Evolutionary conservation across 2,888 invertebrate species (phyloP).

Genomic region (Drosophila pseudotakahashii): DNA sequence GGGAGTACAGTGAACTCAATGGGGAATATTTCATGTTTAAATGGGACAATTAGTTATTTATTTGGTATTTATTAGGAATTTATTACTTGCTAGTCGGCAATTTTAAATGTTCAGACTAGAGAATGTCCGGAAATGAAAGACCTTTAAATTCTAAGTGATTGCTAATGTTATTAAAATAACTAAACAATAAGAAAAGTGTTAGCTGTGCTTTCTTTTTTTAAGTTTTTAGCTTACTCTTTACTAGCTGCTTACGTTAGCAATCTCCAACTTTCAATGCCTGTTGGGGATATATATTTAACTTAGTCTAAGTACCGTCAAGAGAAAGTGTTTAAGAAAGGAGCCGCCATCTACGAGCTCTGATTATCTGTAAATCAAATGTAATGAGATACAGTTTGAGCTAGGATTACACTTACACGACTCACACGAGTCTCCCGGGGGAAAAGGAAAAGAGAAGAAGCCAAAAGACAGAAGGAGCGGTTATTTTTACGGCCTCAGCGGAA

Average conservation of each 20-base stretch:
- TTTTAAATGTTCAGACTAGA: too few relatives aligned
- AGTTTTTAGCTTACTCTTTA: too few relatives aligned
- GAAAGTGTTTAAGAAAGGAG: constrained; percentile 51
- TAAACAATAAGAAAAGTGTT: too few relatives aligned
- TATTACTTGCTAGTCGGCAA: background rate
- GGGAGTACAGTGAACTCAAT: background rate
- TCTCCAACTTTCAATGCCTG: background rate
- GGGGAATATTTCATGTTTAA: constrained; percentile 6
- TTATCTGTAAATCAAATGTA: constrained; percentile 62
- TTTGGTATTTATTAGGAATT: background rate
- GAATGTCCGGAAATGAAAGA: too few relatives aligned
- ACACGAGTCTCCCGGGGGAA: constrained; percentile 7
- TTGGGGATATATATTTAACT: background rate
- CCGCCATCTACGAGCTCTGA: constrained; percentile 37
- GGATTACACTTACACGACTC: constrained; percentile 38
- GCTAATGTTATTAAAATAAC: too few relatives aligned
- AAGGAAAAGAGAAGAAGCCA: too few relatives aligned
- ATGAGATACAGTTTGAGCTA: constrained; percentile 47
- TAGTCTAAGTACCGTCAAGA: constrained; percentile 12
- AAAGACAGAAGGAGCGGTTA: constrained; percentile 8
- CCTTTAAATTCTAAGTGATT: too few relatives aligned
- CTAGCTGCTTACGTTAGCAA: constrained; percentile 5
- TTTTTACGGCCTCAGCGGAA: constrained; percentile 48
- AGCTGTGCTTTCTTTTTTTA: too few relatives aligned
- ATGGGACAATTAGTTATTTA: background rate